Evolutionary conservation across 2,888 invertebrate species (phyloP), one percentile per base, ranked within the genome.

Genomic region (Calephelis perditalis): DNA sequence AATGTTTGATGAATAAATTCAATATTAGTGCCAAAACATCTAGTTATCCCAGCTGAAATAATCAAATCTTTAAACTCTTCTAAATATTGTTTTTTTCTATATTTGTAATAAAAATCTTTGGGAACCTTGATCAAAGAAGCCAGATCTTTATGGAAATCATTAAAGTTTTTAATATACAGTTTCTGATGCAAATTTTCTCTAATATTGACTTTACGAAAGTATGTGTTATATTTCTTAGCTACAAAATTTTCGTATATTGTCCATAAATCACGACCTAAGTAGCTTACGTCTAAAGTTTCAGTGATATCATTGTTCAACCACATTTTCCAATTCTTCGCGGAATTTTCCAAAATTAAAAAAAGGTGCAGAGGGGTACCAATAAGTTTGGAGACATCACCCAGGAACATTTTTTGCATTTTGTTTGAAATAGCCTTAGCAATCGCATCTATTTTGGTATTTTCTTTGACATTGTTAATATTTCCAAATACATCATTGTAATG

Each of bases 1-100:
- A 57, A 57, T 7, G 57, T 57, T 11, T 45, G 10, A 44, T 57
- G 57, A 44, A 57, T 57, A 15, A 57, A 57, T 10, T 44, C 57
- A 15, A 57, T 57, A 8, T 10, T 26, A 44, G 3, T 44, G 12
- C 44, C 57, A 45, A 40, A 8, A 44, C 44, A 40, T 44, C 15
- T 57, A 8, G 40, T 26, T 11, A 57, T 57, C 7, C 57, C 57
- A 57, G 26, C 40, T 11, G 26, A 57, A 12, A 12, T 7, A 10
- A 57, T 10, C 11, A 57, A 12, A 57, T 57, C 45, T 57, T 44
- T 45, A 26, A 57, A 57, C 3, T 57, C n/a, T 57, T 43, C 44
- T 8, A 57, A 44, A 57, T 12, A 7, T 45, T 57, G n/a, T 43
- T 57, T 45, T 45, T 15, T 26, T 10, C 5, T 26, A 10, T 8